Percentiles rank a stretch among this genome's conserved stretches.
phyloP scores from a whole-genome alignment of 1,140 invertebrate genomes.

The Chelonus insularis region DNA sequence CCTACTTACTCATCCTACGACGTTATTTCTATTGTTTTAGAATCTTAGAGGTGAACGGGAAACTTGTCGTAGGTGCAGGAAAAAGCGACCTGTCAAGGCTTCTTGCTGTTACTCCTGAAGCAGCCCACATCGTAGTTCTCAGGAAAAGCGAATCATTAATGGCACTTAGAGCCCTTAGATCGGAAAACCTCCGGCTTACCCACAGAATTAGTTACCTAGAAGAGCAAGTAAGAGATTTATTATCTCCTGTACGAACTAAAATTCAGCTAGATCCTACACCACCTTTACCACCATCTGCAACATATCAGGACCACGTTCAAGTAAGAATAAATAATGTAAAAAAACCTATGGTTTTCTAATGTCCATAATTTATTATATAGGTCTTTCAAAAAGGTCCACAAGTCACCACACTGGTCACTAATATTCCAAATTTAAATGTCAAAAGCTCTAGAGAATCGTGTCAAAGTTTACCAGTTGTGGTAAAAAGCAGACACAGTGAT shows the following conservation, averaged over 20 bases:
- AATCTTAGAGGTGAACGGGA: slow-evolving; percentile 83
- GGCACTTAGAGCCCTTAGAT: slow-evolving; percentile 66
- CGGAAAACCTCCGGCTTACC: slow-evolving; percentile 81
- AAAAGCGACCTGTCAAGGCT: slow-evolving; percentile 71
- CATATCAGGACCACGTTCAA: slow-evolving; percentile 46
- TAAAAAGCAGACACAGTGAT: slow-evolving; percentile 42
- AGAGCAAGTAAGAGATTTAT: slow-evolving; percentile 77
- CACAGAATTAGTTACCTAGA: slow-evolving; percentile 88
- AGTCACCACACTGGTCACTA: slow-evolving; percentile 61
- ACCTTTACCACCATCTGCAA: neutral
- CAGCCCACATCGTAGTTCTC: slow-evolving; percentile 57
- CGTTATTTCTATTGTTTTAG: slow-evolving; percentile 55
- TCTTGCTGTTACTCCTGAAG: slow-evolving; percentile 64
- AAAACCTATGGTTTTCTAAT: too few relatives aligned
- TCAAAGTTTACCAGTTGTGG: slow-evolving; percentile 46
- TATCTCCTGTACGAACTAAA: slow-evolving; percentile 51
- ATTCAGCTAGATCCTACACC: slow-evolving; percentile 32
- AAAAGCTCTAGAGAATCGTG: slow-evolving; percentile 46
- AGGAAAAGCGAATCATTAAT: slow-evolving; percentile 64
- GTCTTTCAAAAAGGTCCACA: slow-evolving; percentile 69
- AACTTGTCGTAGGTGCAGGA: slow-evolving; percentile 69
- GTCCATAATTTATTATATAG: slow-evolving; percentile 53
- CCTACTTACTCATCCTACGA: neutral
- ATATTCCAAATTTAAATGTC: slow-evolving; percentile 64
- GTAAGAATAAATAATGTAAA: slow-evolving; percentile 25